A percentile compares a stretch with the other conserved stretches of the same genome.
Conservation (phyloP, 2,888 invertebrate species). For the Criorhina ranunculi region DNA sequence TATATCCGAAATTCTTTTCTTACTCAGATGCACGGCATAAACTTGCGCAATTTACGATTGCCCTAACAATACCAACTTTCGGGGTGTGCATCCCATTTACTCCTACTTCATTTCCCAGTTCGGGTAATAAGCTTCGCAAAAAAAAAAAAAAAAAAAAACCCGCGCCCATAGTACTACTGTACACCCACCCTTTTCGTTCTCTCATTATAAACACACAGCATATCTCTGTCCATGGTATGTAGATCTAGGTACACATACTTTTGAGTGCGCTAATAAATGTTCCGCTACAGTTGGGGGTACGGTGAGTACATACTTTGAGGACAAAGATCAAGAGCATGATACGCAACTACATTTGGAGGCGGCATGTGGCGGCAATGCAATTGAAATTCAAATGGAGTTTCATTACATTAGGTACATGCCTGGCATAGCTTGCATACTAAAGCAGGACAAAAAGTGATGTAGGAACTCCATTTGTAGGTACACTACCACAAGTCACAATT, state of each 20-base stretch:
- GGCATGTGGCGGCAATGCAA: conserved; percentile 62
- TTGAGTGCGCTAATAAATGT: conserved; percentile 66
- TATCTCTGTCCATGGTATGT: conserved; percentile 3
- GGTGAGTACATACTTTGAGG: conserved; percentile 29
- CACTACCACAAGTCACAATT: conserved; percentile 71
- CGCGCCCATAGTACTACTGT: neutral
- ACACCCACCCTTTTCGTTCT: conserved; percentile 1
- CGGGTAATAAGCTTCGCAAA: conserved; percentile 25
- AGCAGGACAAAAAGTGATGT: conserved; percentile 58
- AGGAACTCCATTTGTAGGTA: conserved; percentile 55
- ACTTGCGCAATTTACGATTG: conserved; percentile 41
- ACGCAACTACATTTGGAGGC: conserved; percentile 64
- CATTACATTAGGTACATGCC: conserved; percentile 70
- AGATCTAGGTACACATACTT: conserved; percentile 15
- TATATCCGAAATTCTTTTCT: neutral
- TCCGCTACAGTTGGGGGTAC: conserved; percentile 38
- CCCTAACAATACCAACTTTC: conserved; percentile 39
- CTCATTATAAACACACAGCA: conserved; percentile 38
- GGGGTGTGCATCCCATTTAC: conserved; percentile 22
- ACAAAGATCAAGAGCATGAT: conserved; percentile 65
- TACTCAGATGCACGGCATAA: conserved; percentile 45
- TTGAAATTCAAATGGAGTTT: conserved; percentile 74
- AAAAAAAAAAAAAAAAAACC: conserved; percentile 17
- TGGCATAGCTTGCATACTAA: conserved; percentile 67
- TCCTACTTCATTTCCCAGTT: neutral